phyloP scores from a whole-genome alignment of 2,113 vertebrate species.

The Ahaetulla prasina region DNA sequence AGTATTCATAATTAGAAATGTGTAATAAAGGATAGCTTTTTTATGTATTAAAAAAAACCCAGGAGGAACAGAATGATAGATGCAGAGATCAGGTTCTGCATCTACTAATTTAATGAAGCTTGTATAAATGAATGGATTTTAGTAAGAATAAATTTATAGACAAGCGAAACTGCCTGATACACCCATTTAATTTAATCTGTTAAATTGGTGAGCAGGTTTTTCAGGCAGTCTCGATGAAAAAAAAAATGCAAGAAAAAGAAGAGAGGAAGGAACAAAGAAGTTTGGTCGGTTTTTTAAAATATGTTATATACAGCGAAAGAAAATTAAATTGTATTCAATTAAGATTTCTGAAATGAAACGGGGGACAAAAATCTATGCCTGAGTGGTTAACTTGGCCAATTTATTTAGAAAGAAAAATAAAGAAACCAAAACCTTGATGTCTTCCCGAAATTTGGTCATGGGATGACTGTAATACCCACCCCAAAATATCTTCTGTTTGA shows the following conservation, averaged over 20 bases:
- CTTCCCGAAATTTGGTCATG: background rate
- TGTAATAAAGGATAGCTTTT: background rate
- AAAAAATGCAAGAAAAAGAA: no score
- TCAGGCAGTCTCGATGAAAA: background rate
- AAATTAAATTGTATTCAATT: background rate
- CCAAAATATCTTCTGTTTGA: background rate
- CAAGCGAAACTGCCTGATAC: background rate
- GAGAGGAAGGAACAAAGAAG: background rate
- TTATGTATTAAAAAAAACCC: background rate
- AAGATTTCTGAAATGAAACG: background rate
- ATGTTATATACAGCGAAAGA: background rate
- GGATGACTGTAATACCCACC: background rate
- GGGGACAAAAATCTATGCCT: background rate
- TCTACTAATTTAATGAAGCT: background rate
- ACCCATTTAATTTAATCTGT: background rate
- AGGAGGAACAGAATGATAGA: background rate
- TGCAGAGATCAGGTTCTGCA: background rate
- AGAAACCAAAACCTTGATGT: background rate
- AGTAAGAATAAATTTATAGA: background rate
- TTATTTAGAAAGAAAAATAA: background rate
- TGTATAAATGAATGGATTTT: background rate
- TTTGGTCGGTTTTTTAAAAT: background rate
- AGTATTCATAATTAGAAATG: background rate
- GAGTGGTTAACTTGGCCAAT: background rate
- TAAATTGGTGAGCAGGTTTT: background rate